A percentile compares a stretch with the other conserved stretches of the same genome.
Evolutionary conservation across 1,140 invertebrate genomes (phyloP).

Genomic region (Drosophila littoralis): DNA sequence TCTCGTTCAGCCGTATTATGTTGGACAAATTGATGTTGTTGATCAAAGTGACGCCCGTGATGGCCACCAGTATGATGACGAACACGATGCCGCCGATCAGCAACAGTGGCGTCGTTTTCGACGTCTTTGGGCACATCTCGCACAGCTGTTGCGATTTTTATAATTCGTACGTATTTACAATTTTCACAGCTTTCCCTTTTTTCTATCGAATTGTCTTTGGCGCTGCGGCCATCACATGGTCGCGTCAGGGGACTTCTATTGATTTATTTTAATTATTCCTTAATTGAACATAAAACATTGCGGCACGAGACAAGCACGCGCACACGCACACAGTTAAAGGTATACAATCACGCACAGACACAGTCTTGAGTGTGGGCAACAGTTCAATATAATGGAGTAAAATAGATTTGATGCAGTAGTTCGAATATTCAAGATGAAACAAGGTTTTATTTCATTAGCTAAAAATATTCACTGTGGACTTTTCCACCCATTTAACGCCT

Average conservation of each 20-base stretch:
- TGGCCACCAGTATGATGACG: slow-evolving; percentile 76
- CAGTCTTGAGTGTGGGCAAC: slow-evolving; percentile 1
- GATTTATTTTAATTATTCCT: slow-evolving; percentile 42
- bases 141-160: background rate
- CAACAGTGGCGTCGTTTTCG: slow-evolving; percentile 73
- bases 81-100: slow-evolving; percentile 76
- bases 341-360: background rate
- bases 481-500: too few species aligned
- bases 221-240: slow-evolving; percentile 30
- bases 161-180: slow-evolving; percentile 7
- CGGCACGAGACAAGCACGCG: slow-evolving; percentile 4
- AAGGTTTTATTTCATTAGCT: too few species aligned
- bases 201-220: background rate
- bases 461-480: too few species aligned
- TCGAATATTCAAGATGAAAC: background rate
- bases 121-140: slow-evolving; percentile 77
- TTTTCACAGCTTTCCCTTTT: slow-evolving; percentile 1
- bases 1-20: slow-evolving; percentile 80
- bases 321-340: background rate
- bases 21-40: slow-evolving; percentile 83
- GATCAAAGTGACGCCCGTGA: slow-evolving; percentile 79
- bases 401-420: background rate
- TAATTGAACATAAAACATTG: slow-evolving; percentile 24
- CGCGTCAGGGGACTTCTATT: slow-evolving; percentile 23
- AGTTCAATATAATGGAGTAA: slow-evolving; percentile 16